These are phyloP conservation scores for Teleogryllus occipitalis DNA, from an alignment of 1,140 invertebrate species.

Conservation along the genomic window DNA sequence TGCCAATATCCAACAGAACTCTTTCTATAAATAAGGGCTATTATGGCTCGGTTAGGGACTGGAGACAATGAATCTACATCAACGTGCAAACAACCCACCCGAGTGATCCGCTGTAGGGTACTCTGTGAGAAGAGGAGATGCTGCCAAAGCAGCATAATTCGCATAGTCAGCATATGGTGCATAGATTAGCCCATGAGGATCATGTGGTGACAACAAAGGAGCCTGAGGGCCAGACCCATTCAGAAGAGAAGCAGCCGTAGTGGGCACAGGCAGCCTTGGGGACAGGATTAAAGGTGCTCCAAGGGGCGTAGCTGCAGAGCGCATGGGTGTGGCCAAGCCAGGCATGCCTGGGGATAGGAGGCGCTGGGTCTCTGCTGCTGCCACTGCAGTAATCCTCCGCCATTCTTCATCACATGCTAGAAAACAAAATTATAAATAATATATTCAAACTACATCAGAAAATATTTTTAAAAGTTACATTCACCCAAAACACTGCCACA, in stretches of 20 bases:
- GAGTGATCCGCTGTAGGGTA: constrained; percentile 80
- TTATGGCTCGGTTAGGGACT: neutral
- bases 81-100: constrained; percentile 89
- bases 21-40: neutral
- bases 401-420: constrained; percentile 66
- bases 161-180: constrained; percentile 78
- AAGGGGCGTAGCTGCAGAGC: constrained; percentile 55
- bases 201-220: constrained; percentile 49
- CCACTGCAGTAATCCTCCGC: constrained; percentile 60
- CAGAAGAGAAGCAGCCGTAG: constrained; percentile 60
- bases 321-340: constrained; percentile 51
- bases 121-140: constrained; percentile 73
- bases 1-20: neutral
- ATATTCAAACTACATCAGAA: no score
- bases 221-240: constrained; percentile 60
- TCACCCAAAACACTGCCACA: no score
- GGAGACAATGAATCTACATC: constrained; percentile 30
- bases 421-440: constrained; percentile 22
- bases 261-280: constrained; percentile 72
- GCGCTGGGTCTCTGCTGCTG: constrained; percentile 63
- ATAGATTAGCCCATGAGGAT: constrained; percentile 58
- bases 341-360: constrained; percentile 55
- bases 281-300: constrained; percentile 82
- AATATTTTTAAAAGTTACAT: no score
- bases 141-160: constrained; percentile 76